phyloP scores from a whole-genome alignment of 2,797 vertebrate species.

The Scolopax rusticola region DNA sequence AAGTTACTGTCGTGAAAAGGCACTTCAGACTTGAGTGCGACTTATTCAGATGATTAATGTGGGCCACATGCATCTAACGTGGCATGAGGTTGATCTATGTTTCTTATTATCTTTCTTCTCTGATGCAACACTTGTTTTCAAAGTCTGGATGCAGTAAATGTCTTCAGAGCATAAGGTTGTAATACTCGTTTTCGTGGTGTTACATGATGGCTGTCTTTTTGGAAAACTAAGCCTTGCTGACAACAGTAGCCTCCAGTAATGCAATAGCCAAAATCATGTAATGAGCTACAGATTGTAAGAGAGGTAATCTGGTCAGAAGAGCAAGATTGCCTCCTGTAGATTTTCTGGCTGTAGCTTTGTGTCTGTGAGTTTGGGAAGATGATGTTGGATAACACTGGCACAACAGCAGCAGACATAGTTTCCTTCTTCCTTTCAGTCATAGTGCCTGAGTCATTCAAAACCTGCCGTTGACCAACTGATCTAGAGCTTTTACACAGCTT shows the following conservation, averaged over 20 bases:
- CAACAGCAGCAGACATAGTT: neutral
- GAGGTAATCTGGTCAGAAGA: constrained; percentile 32
- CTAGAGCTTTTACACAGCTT: neutral
- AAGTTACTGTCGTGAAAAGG: constrained; percentile 34
- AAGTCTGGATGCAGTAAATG: constrained; percentile 4
- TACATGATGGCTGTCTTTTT: constrained; percentile 3
- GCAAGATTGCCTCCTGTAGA: neutral
- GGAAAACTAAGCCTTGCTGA: constrained; percentile 25
- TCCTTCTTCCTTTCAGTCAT: neutral
- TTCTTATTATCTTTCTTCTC: constrained; percentile 52
- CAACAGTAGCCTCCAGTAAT: constrained; percentile 12
- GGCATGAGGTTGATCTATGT: neutral
- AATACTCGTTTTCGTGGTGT: constrained; percentile 31
- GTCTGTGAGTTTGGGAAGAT: neutral
- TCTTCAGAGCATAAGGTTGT: constrained; percentile 36
- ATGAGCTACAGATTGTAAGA: constrained; percentile 12
- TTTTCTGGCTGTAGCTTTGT: neutral
- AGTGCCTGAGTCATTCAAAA: neutral
- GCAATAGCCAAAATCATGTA: constrained; percentile 2
- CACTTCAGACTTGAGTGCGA: constrained; percentile 33
- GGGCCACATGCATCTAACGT: neutral
- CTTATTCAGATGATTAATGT: constrained; percentile 53
- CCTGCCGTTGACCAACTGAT: neutral
- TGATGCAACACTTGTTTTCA: constrained; percentile 36
- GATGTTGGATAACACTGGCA: neutral